Conservation (phyloP, 2,113 vertebrate genomes). For the Atrichornis clamosus region DNA sequence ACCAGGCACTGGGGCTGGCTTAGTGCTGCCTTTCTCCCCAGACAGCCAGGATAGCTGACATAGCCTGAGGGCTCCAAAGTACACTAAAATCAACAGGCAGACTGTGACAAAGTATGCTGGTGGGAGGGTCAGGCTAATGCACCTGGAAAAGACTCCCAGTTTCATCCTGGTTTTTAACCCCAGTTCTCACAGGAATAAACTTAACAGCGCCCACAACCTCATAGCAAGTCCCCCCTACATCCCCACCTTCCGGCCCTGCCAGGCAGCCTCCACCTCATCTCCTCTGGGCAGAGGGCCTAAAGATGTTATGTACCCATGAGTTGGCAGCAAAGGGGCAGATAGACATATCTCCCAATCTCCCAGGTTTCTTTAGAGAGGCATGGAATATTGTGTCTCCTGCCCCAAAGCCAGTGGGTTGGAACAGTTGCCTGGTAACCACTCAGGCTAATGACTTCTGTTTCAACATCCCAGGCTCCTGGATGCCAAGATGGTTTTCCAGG, state of each 20-base stretch:
- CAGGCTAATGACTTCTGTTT: neutral
- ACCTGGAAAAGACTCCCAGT: neutral
- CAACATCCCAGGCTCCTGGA: neutral
- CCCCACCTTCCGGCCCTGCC: neutral
- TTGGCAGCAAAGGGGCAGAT: fast-evolving
- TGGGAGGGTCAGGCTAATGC: neutral
- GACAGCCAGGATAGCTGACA: fast-evolving
- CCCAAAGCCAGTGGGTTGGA: neutral
- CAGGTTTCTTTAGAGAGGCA: fast-evolving
- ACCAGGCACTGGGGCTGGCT: neutral
- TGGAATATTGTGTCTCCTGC: neutral
- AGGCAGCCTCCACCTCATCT: neutral
- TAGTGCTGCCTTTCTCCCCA: neutral
- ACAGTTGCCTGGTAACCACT: neutral
- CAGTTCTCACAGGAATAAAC: neutral
- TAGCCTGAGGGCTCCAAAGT: neutral
- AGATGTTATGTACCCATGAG: neutral
- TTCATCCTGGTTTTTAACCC: neutral
- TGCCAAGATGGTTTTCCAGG: neutral
- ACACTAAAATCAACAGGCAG: neutral
- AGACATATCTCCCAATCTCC: neutral
- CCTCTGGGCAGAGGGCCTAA: neutral
- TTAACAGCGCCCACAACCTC: neutral
- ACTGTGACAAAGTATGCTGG: neutral
- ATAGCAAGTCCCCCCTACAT: neutral